Conservation (phyloP, 2,888 invertebrate genomes). For the Himalopsyche kuldschensis region DNA sequence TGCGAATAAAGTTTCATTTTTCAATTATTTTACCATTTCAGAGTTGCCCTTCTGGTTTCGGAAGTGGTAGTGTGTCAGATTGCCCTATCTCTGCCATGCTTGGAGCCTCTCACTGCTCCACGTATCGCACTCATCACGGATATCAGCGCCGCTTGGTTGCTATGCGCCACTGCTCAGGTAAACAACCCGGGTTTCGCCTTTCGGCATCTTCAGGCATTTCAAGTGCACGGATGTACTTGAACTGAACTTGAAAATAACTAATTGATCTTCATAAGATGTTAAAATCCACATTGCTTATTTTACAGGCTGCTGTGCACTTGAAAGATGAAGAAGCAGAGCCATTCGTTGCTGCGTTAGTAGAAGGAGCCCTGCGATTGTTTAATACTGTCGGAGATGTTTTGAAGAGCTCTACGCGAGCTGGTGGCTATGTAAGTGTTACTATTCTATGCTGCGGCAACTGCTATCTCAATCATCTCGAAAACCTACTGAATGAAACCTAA, state of each 20-base stretch:
- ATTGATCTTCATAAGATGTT: neutral
- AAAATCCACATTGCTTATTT: neutral
- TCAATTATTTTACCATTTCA: constrained; percentile 46
- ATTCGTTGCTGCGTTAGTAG: constrained; percentile 80
- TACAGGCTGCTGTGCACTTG: constrained; percentile 54
- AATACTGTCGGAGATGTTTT: constrained; percentile 79
- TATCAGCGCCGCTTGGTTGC: constrained; percentile 80
- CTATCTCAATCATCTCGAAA: neutral
- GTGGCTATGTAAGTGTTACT: constrained; percentile 72
- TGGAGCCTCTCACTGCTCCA: constrained; percentile 85
- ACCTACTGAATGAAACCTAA: neutral
- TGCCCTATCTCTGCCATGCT: constrained; percentile 80
- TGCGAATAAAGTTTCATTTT: neutral
- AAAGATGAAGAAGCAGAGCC: constrained; percentile 82
- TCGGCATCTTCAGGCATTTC: too few relatives aligned
- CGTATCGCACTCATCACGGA: constrained; percentile 81
- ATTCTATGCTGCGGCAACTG: neutral
- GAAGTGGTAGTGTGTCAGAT: constrained; percentile 83
- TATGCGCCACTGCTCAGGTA: constrained; percentile 75
- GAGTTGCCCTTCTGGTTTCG: constrained; percentile 77
- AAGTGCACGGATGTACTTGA: too few relatives aligned
- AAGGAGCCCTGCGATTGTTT: constrained; percentile 86
- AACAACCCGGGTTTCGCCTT: too few relatives aligned
- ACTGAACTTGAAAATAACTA: neutral
- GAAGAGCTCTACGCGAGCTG: constrained; percentile 82